Evolutionary conservation across 2,113 vertebrate species (phyloP).

Genomic region (Myrmophylax atrothorax): DNA sequence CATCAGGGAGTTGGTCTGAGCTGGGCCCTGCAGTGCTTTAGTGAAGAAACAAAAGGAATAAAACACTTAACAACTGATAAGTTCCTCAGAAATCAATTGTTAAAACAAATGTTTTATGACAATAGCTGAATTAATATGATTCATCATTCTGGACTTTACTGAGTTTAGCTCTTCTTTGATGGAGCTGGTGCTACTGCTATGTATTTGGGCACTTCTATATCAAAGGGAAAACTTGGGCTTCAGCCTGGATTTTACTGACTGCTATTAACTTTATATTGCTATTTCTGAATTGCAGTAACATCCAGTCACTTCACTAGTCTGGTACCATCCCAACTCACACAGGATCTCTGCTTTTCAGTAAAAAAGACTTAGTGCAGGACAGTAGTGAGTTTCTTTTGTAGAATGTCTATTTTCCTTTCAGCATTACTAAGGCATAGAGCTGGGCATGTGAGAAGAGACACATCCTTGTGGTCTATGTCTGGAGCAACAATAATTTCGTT

Average conservation of each 20-base stretch:
- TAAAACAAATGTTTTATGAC: not conserved
- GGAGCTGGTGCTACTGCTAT: not conserved
- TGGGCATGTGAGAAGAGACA: not conserved
- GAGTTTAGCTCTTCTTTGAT: not conserved
- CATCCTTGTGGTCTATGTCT: not conserved
- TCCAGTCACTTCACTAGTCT: not conserved
- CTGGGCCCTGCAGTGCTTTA: not conserved
- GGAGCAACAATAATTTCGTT: rapidly evolving
- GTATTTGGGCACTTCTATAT: not conserved
- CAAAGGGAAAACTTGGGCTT: not conserved
- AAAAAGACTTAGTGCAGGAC: not conserved
- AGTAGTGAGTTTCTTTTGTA: not conserved
- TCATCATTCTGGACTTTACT: not conserved
- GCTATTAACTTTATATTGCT: not conserved
- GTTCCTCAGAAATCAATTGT: not conserved
- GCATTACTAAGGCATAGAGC: not conserved
- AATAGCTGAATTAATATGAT: not conserved
- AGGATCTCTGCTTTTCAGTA: not conserved
- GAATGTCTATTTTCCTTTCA: not conserved
- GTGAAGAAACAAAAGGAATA: not conserved
- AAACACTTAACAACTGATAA: not conserved
- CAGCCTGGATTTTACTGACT: not conserved
- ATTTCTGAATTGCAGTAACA: not conserved
- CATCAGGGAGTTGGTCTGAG: not conserved
- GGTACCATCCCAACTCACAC: not conserved